These are phyloP conservation scores for Nanorana parkeri DNA, from an alignment of 2,113 vertebrate genomes.

Conservation along the genomic window DNA sequence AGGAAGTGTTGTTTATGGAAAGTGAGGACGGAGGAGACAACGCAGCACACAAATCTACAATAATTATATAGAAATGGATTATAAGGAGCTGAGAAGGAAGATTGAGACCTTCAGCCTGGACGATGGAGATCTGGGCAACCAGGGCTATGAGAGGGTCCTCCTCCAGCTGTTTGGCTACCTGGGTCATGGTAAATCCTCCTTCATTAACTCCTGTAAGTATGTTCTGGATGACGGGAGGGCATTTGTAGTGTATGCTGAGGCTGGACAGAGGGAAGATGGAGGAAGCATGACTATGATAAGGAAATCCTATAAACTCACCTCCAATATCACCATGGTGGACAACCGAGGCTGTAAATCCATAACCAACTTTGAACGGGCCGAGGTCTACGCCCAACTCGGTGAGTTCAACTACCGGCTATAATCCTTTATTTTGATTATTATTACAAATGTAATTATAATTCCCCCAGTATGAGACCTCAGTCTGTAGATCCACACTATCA, in stretches of 20 bases:
- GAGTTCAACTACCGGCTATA: background rate
- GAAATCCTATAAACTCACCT: background rate
- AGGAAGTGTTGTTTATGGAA: no score
- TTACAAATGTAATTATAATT: background rate
- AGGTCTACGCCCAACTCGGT: slow-evolving; percentile 2
- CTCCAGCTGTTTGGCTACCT: slow-evolving; percentile 5
- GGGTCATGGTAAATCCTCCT: slow-evolving; percentile 26
- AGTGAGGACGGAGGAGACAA: no score
- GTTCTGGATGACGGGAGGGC: background rate
- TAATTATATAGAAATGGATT: background rate
- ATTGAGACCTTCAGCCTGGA: slow-evolving; percentile 27
- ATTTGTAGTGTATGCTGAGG: background rate
- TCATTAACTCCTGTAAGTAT: slow-evolving; percentile 1
- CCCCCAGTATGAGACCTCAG: no score
- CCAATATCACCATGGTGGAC: background rate
- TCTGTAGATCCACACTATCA: no score
- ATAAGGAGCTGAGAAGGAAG: background rate
- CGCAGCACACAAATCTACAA: no score
- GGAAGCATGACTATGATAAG: background rate
- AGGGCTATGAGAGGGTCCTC: slow-evolving; percentile 12
- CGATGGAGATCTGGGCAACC: background rate
- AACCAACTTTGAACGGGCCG: background rate
- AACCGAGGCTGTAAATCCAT: background rate
- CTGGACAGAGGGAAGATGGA: background rate
- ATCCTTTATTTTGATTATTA: background rate